Evolutionary conservation across 2,888 invertebrate species (phyloP), one percentile per base, ranked within the genome.

Genomic region (Pollenia amentaria): DNA sequence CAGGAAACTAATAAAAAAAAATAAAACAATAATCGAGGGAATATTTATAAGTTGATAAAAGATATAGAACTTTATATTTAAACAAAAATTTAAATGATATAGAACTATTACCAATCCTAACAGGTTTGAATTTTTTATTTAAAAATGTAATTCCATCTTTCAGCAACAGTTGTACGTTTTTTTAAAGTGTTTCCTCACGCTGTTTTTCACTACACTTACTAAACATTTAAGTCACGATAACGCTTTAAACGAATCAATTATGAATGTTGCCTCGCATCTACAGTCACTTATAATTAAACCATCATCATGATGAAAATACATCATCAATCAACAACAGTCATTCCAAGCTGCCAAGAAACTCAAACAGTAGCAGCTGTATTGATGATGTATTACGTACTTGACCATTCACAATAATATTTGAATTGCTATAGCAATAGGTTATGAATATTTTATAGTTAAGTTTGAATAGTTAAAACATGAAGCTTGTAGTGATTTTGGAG

Each of bases 341-440:
- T 16, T 16, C 2, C 44, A 44, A 9, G n/a, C 57, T 7, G n/a
- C n/a, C 42, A 42, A 40, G 11, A 51, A 44, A 46, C 12, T 29
- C 18, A 57, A 79, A 48, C 79, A 64, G 72, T 80, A 64, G 79
- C 79, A 72, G 53, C 72, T 51, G 44, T 29, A 80, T 64, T 53
- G n/a, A 72, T 55, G 48, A 79, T 70, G 29, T 60, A 70, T 44
- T 62, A 60, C 78, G 38, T 55, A 44, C 40, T n/a, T 57, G 40
- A 48, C 60, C 67, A 69, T 48, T 57, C n/a, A n/a, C 18, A 62
- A 78, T 21, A n/a, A 51, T n/a, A 40, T 69, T 60, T 40, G 2
- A 57, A 57, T 69, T 70, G 53, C 12, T 12, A 42, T 44, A n/a
- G 3, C 64, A 42, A 16, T 64, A n/a, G 42, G 10, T 64, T 64